Conservation (phyloP, 1,140 invertebrate genomes). For the Hylaeus anthracinus region DNA sequence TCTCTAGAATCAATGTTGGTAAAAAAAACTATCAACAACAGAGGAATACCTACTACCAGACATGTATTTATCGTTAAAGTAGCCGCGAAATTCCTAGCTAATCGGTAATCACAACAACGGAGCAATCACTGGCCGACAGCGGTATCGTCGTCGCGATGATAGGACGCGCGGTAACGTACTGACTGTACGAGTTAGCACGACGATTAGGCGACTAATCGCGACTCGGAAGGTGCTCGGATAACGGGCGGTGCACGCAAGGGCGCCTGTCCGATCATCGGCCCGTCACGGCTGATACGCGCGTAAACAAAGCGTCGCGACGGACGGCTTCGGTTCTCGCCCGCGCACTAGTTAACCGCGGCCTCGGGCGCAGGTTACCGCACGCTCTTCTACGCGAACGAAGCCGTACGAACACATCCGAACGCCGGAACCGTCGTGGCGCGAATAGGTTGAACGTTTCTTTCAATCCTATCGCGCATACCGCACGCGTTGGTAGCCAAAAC, state of each 20-base stretch:
- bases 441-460: slow-evolving; percentile 35
- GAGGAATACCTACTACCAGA: no score
- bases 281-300: slow-evolving; percentile 22
- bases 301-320: slow-evolving; percentile 34
- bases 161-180: slow-evolving; percentile 55
- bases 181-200: slow-evolving; percentile 15
- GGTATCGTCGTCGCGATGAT: no score
- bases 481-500: not conserved
- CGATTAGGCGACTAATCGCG: slow-evolving; percentile 42
- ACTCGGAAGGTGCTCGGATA: slow-evolving; percentile 61
- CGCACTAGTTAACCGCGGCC: slow-evolving; percentile 3
- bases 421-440: slow-evolving; percentile 16
- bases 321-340: no score
- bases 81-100: no score
- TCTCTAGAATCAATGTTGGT: no score
- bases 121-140: no score
- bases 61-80: no score
- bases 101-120: no score
- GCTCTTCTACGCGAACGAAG: slow-evolving; percentile 35
- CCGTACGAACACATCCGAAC: slow-evolving; percentile 17
- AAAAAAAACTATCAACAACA: no score
- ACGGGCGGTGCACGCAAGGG: slow-evolving; percentile 17
- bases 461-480: slow-evolving; percentile 20
- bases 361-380: slow-evolving; percentile 15
- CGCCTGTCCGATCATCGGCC: slow-evolving; percentile 40